Percentiles rank a stretch among this genome's conserved stretches.
Conservation (phyloP, 2,113 vertebrate species). For the Apeltes quadracus region DNA sequence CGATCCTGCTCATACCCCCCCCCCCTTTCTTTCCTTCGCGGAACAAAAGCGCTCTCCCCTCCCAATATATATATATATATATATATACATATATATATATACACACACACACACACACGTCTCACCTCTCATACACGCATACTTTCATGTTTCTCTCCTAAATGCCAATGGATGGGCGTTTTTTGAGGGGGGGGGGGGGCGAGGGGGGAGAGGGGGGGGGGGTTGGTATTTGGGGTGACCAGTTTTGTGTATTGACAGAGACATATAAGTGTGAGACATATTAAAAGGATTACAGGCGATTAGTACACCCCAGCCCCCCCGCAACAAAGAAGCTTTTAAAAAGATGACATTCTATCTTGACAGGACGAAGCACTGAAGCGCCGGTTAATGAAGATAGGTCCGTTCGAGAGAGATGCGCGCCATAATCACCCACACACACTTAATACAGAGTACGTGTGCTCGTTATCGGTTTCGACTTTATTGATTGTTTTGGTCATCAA, state of each 20-base stretch:
- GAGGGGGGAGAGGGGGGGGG: neutral
- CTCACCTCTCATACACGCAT: neutral
- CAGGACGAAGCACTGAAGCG: neutral
- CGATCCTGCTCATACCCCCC: slow-evolving; percentile 79
- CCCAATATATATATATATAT: slow-evolving; percentile 5
- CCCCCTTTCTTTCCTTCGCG: slow-evolving; percentile 72
- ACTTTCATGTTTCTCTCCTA: neutral
- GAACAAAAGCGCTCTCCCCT: slow-evolving; percentile 81
- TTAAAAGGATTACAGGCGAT: slow-evolving; percentile 84
- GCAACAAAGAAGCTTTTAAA: slow-evolving; percentile 21
- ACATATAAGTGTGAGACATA: slow-evolving; percentile 77
- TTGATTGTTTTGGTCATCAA: slow-evolving; percentile 41
- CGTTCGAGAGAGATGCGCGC: neutral
- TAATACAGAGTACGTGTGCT: neutral
- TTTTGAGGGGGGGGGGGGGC: neutral
- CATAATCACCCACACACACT: slow-evolving; percentile 28
- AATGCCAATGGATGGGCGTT: neutral
- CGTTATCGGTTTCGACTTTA: slow-evolving; percentile 21
- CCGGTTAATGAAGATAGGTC: neutral
- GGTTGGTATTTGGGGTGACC: neutral
- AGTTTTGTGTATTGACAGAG: slow-evolving; percentile 77
- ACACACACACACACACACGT: too few species aligned
- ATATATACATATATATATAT: neutral
- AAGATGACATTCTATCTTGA: neutral
- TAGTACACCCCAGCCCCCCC: slow-evolving; percentile 55